Conservation (phyloP, 2,888 invertebrate genomes). For the Caenorhabditis sulstoni region DNA sequence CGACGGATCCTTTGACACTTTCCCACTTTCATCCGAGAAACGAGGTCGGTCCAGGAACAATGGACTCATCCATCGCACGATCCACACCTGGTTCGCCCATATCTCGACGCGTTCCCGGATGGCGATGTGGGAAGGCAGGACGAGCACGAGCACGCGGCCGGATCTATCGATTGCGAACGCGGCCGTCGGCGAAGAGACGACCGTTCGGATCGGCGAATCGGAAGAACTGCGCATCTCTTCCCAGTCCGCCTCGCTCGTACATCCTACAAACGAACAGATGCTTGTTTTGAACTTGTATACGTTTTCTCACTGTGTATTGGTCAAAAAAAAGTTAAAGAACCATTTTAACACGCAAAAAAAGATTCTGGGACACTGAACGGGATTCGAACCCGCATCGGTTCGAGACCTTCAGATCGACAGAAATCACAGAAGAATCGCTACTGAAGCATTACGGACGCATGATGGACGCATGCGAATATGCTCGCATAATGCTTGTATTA, state of each 20-base stretch:
- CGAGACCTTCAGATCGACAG: too few relatives aligned
- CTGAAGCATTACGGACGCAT: too few relatives aligned
- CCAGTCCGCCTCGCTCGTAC: conserved; percentile 55
- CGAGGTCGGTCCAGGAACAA: conserved; percentile 57
- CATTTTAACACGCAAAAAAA: too few relatives aligned
- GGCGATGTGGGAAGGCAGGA: conserved; percentile 53
- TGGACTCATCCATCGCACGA: conserved; percentile 56
- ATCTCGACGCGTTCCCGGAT: conserved; percentile 54
- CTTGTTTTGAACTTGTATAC: too few relatives aligned
- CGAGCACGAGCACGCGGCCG: conserved; percentile 56
- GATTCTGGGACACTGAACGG: not conserved
- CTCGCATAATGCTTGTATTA: too few relatives aligned
- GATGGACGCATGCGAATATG: too few relatives aligned
- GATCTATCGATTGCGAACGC: conserved; percentile 57
- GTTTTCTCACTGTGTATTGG: too few relatives aligned
- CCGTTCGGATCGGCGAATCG: conserved; percentile 31
- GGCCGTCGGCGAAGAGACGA: conserved; percentile 39
- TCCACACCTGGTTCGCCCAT: conserved; percentile 67
- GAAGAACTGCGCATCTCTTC: conserved; percentile 37
- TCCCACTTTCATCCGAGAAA: conserved; percentile 55
- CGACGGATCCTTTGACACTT: conserved; percentile 11
- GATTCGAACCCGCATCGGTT: too few relatives aligned
- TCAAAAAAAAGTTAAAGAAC: too few relatives aligned
- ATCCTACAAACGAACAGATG: conserved; percentile 24
- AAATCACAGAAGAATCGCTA: too few relatives aligned